A percentile compares a stretch with the other conserved stretches of the same genome.
These are phyloP conservation scores for Iguana delicatissima DNA, from an alignment of 2,797 vertebrate species.

Conservation along the genomic window DNA sequence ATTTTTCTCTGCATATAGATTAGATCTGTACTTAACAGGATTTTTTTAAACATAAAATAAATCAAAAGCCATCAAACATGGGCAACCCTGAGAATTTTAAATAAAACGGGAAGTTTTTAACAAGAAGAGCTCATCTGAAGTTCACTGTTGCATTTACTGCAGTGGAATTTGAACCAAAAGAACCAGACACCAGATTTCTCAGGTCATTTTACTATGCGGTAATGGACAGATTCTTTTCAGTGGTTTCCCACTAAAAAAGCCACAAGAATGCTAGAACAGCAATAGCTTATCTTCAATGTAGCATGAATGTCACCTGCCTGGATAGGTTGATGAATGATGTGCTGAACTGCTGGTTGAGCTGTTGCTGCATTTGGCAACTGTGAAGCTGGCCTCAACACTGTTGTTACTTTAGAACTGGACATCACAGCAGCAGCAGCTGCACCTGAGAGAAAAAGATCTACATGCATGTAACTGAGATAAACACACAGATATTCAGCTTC, in stretches of 20 bases:
- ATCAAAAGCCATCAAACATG: rapidly evolving
- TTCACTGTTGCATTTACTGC: not conserved
- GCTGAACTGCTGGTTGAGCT: conserved; percentile 91
- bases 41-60: not conserved
- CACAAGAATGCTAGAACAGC: rapidly evolving
- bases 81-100: not conserved
- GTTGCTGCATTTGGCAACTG: conserved; percentile 87
- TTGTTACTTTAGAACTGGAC: conserved; percentile 95
- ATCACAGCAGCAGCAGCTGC: conserved; percentile 97
- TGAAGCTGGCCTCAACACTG: conserved; percentile 93
- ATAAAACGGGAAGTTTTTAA: not conserved
- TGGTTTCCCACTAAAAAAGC: not conserved
- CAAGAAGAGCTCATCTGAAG: not conserved
- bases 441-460: conserved; percentile 77
- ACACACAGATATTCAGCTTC: not conserved
- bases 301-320: conserved; percentile 82
- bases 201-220: not conserved
- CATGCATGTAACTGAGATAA: not conserved
- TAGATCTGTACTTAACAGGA: no score
- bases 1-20: no score
- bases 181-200: not conserved
- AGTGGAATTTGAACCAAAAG: not conserved
- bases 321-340: conserved; percentile 96
- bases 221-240: not conserved
- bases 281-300: not conserved